Evolutionary conservation across 2,113 vertebrate genomes (phyloP).

Genomic region (Eonycteris spelaea): DNA sequence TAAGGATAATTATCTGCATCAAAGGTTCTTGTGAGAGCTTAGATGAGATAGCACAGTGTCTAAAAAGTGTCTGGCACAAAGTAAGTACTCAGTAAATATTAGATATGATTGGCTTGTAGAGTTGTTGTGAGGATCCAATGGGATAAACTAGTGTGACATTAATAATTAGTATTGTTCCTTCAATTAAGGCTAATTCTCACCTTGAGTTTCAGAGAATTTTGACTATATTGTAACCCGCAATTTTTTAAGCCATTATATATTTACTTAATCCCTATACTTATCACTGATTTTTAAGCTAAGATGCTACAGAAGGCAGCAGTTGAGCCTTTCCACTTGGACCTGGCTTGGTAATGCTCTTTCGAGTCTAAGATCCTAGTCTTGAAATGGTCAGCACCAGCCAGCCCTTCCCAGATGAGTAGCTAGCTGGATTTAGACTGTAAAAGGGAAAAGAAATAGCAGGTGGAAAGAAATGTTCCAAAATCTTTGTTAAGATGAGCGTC

Average conservation of each 20-base stretch:
- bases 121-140: background rate
- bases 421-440: background rate
- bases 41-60: background rate
- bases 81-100: background rate
- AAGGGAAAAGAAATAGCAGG: background rate
- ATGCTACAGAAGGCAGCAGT: background rate
- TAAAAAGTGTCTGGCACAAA: background rate
- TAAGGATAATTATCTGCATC: background rate
- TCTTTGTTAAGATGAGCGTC: background rate
- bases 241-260: background rate
- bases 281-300: background rate
- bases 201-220: conserved; percentile 36
- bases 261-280: background rate
- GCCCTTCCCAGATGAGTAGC: background rate
- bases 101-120: background rate
- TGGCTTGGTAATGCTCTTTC: background rate
- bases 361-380: background rate
- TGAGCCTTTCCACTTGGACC: background rate
- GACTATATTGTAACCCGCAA: background rate
- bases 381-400: background rate
- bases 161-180: background rate
- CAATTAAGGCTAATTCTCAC: background rate
- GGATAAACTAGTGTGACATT: background rate
- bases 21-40: background rate
- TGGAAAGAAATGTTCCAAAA: background rate